These are phyloP conservation scores for Bilobella aurantiaca DNA, from an alignment of 1,140 invertebrate genomes.

Conservation along the genomic window DNA sequence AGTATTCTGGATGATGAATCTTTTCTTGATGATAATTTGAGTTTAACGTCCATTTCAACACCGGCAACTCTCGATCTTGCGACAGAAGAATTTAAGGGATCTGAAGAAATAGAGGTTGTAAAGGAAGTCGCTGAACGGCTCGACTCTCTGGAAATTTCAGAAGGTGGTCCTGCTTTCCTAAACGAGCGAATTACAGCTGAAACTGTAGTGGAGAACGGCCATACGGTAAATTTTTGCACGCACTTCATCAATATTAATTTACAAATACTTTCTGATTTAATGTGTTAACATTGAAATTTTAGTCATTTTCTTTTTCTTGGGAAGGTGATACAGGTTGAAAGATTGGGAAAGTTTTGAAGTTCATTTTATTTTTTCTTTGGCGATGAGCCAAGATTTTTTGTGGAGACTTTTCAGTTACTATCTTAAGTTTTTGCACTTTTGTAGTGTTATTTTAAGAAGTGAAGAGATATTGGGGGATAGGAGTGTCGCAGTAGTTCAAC, in stretches of 20 bases:
- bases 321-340: too few relatives aligned
- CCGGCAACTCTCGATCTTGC: neutral
- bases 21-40: neutral
- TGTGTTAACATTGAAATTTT: too few relatives aligned
- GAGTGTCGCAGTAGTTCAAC: too few relatives aligned
- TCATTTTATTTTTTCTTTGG: neutral
- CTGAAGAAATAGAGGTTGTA: slow-evolving; percentile 22
- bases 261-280: too few relatives aligned
- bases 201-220: neutral
- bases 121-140: slow-evolving; percentile 12
- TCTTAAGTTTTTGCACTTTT: too few relatives aligned
- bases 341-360: too few relatives aligned
- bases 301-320: too few relatives aligned
- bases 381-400: neutral
- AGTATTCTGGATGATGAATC: slow-evolving; percentile 1
- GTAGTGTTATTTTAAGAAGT: neutral
- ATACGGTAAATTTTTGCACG: too few relatives aligned
- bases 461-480: too few relatives aligned
- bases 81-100: slow-evolving; percentile 15
- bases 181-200: neutral
- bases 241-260: too few relatives aligned
- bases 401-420: too few relatives aligned
- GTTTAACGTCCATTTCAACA: neutral
- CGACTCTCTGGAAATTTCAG: neutral
- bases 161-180: neutral